These are phyloP conservation scores for Atrina japonica DNA, from an alignment of 2,888 invertebrate genomes.

Conservation along the genomic window DNA sequence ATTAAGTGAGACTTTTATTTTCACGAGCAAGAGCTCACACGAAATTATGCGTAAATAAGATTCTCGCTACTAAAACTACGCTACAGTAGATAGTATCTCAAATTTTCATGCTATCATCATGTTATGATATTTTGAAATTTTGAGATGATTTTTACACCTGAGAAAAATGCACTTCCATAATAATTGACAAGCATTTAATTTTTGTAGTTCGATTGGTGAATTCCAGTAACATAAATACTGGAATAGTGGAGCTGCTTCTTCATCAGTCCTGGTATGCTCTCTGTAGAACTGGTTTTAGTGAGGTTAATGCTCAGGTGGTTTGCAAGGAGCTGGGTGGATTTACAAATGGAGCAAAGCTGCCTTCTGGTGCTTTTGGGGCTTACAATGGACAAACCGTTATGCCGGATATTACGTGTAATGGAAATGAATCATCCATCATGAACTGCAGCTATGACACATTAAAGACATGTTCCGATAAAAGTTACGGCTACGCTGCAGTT, in stretches of 20 bases:
- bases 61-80: too few species aligned
- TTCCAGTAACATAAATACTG: constrained; percentile 28
- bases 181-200: too few species aligned
- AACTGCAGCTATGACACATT: constrained; percentile 56
- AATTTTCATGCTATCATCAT: too few species aligned
- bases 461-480: constrained; percentile 47
- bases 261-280: constrained; percentile 86
- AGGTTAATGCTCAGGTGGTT: constrained; percentile 85
- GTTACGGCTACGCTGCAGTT: constrained; percentile 59
- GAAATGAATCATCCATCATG: constrained; percentile 54
- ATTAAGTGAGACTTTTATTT: too few species aligned
- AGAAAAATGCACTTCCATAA: too few species aligned
- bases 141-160: too few species aligned
- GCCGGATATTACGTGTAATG: constrained; percentile 55
- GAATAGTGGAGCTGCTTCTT: constrained; percentile 57
- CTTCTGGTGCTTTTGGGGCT: constrained; percentile 56
- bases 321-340: constrained; percentile 86
- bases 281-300: constrained; percentile 88
- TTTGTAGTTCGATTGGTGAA: constrained; percentile 56
- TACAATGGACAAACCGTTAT: constrained; percentile 49
- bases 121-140: too few species aligned
- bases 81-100: too few species aligned
- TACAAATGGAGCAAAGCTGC: constrained; percentile 49
- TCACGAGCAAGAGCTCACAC: too few species aligned
- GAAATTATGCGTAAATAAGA: too few species aligned